These are phyloP conservation scores for Silurus asotus DNA, from an alignment of 2,113 vertebrate genomes.

Conservation along the genomic window DNA sequence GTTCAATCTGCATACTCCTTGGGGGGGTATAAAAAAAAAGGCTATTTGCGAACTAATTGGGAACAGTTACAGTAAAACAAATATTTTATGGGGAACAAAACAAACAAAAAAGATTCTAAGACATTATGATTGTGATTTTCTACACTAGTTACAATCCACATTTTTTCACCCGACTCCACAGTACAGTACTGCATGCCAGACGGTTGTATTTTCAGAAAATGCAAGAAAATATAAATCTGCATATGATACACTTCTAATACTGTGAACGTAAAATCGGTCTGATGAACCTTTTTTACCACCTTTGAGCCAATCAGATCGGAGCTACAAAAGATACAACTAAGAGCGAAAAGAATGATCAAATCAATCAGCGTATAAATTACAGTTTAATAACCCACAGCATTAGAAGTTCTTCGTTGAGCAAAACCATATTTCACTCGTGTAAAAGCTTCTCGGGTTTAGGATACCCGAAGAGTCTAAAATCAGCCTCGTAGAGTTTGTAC, in stretches of 20 bases:
- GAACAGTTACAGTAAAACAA: background rate
- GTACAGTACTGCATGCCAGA: background rate
- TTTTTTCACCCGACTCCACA: background rate
- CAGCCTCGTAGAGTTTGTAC: constrained; percentile 91
- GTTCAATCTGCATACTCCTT: constrained; percentile 24
- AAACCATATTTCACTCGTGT: constrained; percentile 70
- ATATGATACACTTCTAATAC: background rate
- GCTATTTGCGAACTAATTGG: background rate
- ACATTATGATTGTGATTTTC: background rate
- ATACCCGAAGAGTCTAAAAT: constrained; percentile 95
- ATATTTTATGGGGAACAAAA: background rate
- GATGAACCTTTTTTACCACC: background rate
- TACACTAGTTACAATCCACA: background rate
- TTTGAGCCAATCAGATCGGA: background rate
- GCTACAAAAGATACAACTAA: background rate
- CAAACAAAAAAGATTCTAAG: background rate
- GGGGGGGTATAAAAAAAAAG: background rate
- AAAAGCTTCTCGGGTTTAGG: constrained; percentile 87
- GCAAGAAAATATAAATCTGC: background rate
- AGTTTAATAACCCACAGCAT: constrained; percentile 1
- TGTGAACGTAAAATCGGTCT: background rate
- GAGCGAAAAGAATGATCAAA: background rate
- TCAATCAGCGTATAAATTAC: background rate
- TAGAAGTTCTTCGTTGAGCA: background rate
- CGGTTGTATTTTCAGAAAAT: background rate